phyloP scores from a whole-genome alignment of 2,888 invertebrate genomes.

The Cheilosia vernalis region DNA sequence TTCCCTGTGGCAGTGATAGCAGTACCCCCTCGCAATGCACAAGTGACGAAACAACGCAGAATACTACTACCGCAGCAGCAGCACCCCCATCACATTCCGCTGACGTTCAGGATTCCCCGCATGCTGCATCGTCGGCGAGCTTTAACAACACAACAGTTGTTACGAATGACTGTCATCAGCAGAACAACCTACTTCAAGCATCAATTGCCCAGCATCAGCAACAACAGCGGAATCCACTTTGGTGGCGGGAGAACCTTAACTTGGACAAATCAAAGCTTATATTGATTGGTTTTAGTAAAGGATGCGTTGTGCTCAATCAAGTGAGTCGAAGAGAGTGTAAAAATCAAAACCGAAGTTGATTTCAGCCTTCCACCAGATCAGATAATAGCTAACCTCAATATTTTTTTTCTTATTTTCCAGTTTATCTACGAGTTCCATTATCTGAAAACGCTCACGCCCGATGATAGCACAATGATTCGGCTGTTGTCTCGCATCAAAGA shows the following conservation, averaged over 20 bases:
- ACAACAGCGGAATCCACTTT: conserved; percentile 83
- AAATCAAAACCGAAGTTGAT: conserved; percentile 78
- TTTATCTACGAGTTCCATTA: conserved; percentile 93
- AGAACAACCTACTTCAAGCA: conserved; percentile 66
- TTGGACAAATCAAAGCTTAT: conserved; percentile 86
- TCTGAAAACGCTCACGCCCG: conserved; percentile 87
- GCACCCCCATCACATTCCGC: conserved; percentile 62
- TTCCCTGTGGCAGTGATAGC: conserved; percentile 75
- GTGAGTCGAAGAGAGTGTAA: conserved; percentile 83
- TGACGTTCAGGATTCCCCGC: conserved; percentile 60
- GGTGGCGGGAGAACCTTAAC: conserved; percentile 86
- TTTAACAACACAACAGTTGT: conserved; percentile 59
- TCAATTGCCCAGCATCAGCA: conserved; percentile 72
- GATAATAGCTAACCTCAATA: not conserved
- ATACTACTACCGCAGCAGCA: conserved; percentile 52
- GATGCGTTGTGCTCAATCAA: conserved; percentile 95
- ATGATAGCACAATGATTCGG: conserved; percentile 86
- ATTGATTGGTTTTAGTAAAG: conserved; percentile 95
- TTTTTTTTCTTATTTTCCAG: conserved; percentile 81
- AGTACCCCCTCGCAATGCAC: conserved; percentile 59
- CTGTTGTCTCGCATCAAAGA: conserved; percentile 88
- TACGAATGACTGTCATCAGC: conserved; percentile 61
- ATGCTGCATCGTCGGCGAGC: conserved; percentile 50
- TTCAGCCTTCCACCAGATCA: not conserved
- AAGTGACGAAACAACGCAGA: conserved; percentile 66